Percentiles rank a stretch among this genome's conserved stretches.
Evolutionary conservation across 2,797 vertebrate genomes (phyloP).

Genomic region (Myotis findleyi): DNA sequence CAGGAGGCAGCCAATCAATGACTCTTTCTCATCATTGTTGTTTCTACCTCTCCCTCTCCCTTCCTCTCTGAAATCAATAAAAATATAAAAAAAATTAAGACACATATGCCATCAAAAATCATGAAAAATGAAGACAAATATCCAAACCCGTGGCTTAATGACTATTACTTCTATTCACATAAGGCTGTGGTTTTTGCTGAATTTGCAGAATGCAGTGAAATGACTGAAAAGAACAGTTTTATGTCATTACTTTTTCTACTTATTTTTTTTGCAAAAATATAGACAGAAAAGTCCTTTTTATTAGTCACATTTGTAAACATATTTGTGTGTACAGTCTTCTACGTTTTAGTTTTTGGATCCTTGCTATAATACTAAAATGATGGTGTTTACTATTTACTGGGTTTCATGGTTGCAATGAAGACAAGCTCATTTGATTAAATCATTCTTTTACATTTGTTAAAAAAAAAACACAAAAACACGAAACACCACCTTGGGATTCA

Average conservation of each 20-base stretch:
- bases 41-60: no score
- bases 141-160: not conserved
- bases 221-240: conserved; percentile 15
- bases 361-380: not conserved
- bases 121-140: conserved; percentile 12
- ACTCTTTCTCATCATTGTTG: no score
- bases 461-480: not conserved
- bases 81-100: not conserved
- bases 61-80: no score
- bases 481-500: not conserved
- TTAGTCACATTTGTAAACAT: not conserved
- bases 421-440: conserved; percentile 27
- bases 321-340: not conserved
- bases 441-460: not conserved
- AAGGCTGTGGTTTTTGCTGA: conserved; percentile 7
- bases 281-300: not conserved
- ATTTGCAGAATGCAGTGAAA: not conserved
- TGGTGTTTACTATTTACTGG: not conserved
- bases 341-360: not conserved
- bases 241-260: not conserved
- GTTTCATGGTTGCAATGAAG: not conserved
- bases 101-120: conserved; percentile 4
- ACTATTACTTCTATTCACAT: not conserved
- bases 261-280: conserved; percentile 45
- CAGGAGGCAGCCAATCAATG: no score